Evolutionary conservation across 2,888 invertebrate genomes (phyloP).

Genomic region (Cheiracanthium punctorium): DNA sequence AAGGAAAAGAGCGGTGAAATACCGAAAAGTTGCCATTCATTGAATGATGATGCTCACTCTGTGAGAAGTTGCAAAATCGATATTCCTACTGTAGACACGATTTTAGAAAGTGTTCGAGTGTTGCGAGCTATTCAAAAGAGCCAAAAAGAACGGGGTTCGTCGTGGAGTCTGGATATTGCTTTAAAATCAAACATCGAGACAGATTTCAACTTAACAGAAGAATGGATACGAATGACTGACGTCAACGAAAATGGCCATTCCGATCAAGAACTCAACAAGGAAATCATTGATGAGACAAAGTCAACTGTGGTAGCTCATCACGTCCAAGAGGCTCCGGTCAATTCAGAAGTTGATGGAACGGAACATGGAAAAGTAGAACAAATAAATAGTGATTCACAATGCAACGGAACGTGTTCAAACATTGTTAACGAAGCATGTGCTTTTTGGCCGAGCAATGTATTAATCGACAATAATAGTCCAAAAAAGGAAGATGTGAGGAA

Average conservation of each 20-base stretch:
- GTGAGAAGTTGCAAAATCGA: conserved; percentile 35
- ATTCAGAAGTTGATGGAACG: neutral
- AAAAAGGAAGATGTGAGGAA: neutral
- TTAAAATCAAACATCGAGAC: neutral
- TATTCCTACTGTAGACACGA: conserved; percentile 61
- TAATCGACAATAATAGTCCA: neutral
- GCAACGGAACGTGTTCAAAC: neutral
- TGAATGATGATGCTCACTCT: neutral
- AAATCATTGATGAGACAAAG: neutral
- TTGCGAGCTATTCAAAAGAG: conserved; percentile 61
- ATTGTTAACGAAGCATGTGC: neutral
- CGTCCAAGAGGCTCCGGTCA: neutral
- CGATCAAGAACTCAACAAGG: neutral
- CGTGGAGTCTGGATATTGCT: conserved; percentile 26
- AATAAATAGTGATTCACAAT: neutral
- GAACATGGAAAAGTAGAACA: neutral
- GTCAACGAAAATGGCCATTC: neutral
- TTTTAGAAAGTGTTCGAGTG: conserved; percentile 57
- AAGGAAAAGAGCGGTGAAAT: neutral
- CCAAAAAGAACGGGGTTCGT: conserved; percentile 42
- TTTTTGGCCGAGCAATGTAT: conserved; percentile 18
- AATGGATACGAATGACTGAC: neutral
- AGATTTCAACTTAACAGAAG: neutral
- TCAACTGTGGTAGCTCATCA: neutral
- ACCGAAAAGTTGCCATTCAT: neutral